Conservation (phyloP, 2,113 vertebrate species). For the Oreochromis tanganicae region DNA sequence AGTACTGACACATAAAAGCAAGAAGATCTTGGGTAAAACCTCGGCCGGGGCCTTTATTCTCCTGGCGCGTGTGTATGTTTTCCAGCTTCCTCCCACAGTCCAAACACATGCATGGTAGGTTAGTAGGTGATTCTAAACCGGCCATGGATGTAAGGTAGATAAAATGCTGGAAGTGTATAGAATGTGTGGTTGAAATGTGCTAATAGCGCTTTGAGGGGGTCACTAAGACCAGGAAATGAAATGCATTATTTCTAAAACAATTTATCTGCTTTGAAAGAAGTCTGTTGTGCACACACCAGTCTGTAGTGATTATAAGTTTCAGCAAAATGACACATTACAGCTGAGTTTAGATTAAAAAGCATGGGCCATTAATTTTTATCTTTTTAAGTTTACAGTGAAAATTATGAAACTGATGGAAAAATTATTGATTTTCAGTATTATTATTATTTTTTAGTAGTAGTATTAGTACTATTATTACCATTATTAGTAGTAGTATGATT, state of each 20-base stretch:
- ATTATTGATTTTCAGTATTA: not conserved
- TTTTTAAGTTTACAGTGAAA: accelerated
- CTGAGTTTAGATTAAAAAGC: not conserved
- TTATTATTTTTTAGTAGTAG: not conserved
- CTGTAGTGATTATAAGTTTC: not conserved
- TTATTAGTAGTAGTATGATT: not conserved
- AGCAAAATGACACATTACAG: not conserved
- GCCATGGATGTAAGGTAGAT: not conserved
- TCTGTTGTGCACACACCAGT: not conserved
- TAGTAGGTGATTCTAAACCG: not conserved
- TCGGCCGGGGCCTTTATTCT: not conserved
- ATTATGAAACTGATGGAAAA: not conserved
- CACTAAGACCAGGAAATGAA: not conserved
- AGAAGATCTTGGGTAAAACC: not conserved
- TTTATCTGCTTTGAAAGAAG: not conserved
- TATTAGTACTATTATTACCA: not conserved
- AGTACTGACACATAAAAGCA: not conserved
- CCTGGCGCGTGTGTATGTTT: not conserved
- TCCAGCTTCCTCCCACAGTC: not conserved
- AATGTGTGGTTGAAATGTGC: not conserved
- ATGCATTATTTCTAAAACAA: not conserved
- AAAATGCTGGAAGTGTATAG: not conserved
- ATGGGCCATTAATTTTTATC: not conserved
- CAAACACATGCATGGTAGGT: not conserved
- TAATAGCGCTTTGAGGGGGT: not conserved